Conservation (phyloP, 2,113 vertebrate genomes). For the Progne subis region DNA sequence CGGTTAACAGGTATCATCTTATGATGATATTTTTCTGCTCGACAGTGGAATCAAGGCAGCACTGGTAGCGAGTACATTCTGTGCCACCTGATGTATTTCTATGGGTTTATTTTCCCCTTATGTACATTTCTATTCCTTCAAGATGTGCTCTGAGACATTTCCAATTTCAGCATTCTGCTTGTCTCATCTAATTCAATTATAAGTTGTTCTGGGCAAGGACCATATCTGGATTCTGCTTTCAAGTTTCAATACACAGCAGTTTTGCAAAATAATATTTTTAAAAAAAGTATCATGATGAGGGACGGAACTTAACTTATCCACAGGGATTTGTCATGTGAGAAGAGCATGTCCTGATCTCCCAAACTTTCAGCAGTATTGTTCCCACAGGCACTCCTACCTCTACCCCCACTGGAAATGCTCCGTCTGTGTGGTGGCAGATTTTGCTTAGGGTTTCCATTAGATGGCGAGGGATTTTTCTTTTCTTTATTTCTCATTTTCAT, state of each 20-base stretch:
- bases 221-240: constrained; percentile 11
- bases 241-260: neutral
- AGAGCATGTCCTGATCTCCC: neutral
- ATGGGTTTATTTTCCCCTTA: constrained; percentile 41
- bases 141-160: constrained; percentile 28
- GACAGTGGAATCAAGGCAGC: neutral
- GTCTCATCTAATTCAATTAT: constrained; percentile 37
- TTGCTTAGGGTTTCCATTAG: neutral
- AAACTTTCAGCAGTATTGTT: neutral
- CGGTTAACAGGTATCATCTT: neutral
- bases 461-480: neutral
- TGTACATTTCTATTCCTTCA: constrained; percentile 29
- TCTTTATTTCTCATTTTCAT: neutral
- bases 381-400: neutral
- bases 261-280: neutral
- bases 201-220: neutral
- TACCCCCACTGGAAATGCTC: neutral
- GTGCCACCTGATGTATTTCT: constrained; percentile 31
- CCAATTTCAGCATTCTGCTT: constrained; percentile 32
- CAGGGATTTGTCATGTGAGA: neutral
- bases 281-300: neutral
- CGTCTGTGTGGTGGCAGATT: neutral
- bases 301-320: neutral
- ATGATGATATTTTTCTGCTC: neutral
- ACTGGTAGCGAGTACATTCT: constrained; percentile 13